Evolutionary conservation across 2,888 invertebrate species (phyloP), one percentile per base, ranked within the genome.

Genomic region (Prenolepis imparis): DNA sequence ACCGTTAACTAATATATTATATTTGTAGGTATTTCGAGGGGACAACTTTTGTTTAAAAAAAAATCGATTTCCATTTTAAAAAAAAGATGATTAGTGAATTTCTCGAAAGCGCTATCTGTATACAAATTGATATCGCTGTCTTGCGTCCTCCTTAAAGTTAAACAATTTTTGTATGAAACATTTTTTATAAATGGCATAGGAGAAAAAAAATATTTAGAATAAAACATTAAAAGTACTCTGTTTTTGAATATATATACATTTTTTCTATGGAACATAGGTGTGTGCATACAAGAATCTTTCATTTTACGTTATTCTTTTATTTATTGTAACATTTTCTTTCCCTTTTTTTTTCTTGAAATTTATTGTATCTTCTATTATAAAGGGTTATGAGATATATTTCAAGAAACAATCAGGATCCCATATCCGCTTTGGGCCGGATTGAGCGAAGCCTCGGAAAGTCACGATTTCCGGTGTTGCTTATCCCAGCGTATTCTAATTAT

Each of bases 391-490:
- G 77, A n/a, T n/a, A n/a, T n/a, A n/a, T 72, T 84, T 86, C 82
- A 77, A 73, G 59, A 84, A 88, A 84, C 88, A 91, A 92, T 91
- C 90, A 91, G 88, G 87, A 89, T 92, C 91, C 73, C 82, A 66
- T 91, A 90, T 87, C 88, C 80, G 84, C 84, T 86, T 67, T 63
- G 80, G 81, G 74, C 84, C 90, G 90, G 92, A 92, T 92, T 92
- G 89, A 84, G 84, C 87, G 91, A 92, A 92, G 91, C 92, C 92
- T 91, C 84, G 87, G 87, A 89, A 89, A 88, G 87, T 87, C 88
- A 59, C 57, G 86, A 90, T 90, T 91, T 93, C 93, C 92, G 91
- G 92, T 91, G 91, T 91, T 90, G 82, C 87, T 91, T 91, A 86
- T 74, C 86, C 77, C 86, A 81, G 82, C 81, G 70, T 86, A 84